Base-by-base conservation (phyloP, 2,113 vertebrate species). In the Ailuropoda melanoleuca region DNA sequence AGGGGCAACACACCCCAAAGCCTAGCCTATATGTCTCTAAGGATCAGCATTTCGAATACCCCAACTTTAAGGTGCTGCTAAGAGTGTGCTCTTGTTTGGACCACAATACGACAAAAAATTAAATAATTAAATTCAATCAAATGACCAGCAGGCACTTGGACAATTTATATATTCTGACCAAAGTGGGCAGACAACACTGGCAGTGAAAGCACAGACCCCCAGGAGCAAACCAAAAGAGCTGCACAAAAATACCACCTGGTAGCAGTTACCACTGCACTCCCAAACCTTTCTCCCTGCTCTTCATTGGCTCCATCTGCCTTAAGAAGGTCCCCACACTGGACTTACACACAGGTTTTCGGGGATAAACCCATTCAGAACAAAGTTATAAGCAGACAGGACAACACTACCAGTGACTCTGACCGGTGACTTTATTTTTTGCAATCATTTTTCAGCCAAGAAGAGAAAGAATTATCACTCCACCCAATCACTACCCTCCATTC, bases 341-440 rank as follows among this genome's bases (percentile, higher is more conserved):
- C 31, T 58, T 26, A 86, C 29, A 70, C 68, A 80, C n/a, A 60
- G 29, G 80, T 53, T 85, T 87, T 80, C 1, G 13, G 43, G 15
- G 72, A 55, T 90, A 93, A 91, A 92, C 48, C 62, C 74, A 92
- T 39, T 88, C 37, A 48, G 82, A 95, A 94, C 48, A 94, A 95
- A 97, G 31, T 80, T 94, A 60, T 55, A 88, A 89, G 24, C 18
- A 48, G 50, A 81, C 19, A 83, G 29, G 60, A 55, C 66, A 74
- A 39, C 66, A 77, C 85, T 92, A 48, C 58, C 78, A 88, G 39
- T 19, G 50, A 93, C 37, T 78, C 31, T 87, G 56, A 43, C 37
- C 68, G 39, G n/a, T 72, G 68, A 78, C 55, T 89, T 96, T 90
- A 70, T 78, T 95, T 97, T 97, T 97, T 95, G 74, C 62, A 93